Evolutionary conservation across 1,140 invertebrate genomes (phyloP).

Genomic region (Heliothis subflexa): DNA sequence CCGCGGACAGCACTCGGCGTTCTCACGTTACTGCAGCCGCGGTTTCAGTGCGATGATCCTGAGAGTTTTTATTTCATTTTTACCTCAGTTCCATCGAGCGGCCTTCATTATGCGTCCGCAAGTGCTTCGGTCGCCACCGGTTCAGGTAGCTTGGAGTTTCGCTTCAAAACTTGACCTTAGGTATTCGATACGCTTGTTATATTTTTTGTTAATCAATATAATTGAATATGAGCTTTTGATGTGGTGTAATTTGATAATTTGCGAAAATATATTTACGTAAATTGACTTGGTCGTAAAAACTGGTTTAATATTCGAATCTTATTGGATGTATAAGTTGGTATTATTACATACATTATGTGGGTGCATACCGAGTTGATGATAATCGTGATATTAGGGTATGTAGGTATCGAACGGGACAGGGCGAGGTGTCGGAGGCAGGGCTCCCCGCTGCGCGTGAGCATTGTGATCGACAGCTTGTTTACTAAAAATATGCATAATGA

Average conservation of each 20-base stretch:
- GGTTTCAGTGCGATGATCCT: conserved; percentile 77
- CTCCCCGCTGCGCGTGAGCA: conserved; percentile 76
- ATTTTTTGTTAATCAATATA: conserved; percentile 76
- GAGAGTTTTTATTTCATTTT: conserved; percentile 78
- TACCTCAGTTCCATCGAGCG: conserved; percentile 75
- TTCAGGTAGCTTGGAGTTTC: conserved; percentile 80
- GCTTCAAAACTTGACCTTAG: conserved; percentile 80
- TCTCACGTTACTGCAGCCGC: conserved; percentile 70
- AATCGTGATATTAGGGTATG: conserved; percentile 66
- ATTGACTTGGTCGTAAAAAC: conserved; percentile 63
- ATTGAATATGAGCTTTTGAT: conserved; percentile 72
- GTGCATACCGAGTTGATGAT: conserved; percentile 61
- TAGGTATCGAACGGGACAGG: conserved; percentile 62
- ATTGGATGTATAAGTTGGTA: conserved; percentile 51
- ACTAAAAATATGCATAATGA: conserved; percentile 87
- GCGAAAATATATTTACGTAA: conserved; percentile 65
- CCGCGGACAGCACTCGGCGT: conserved; percentile 43
- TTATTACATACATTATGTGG: conserved; percentile 39
- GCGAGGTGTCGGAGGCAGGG: conserved; percentile 76
- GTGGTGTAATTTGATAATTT: conserved; percentile 78
- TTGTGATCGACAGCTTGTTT: conserved; percentile 86
- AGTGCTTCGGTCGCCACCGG: conserved; percentile 75
- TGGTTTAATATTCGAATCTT: conserved; percentile 61
- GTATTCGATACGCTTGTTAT: conserved; percentile 78
- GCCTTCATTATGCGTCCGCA: conserved; percentile 81